Conservation (phyloP, 2,113 vertebrate genomes). For the Plectropomus leopardus region DNA sequence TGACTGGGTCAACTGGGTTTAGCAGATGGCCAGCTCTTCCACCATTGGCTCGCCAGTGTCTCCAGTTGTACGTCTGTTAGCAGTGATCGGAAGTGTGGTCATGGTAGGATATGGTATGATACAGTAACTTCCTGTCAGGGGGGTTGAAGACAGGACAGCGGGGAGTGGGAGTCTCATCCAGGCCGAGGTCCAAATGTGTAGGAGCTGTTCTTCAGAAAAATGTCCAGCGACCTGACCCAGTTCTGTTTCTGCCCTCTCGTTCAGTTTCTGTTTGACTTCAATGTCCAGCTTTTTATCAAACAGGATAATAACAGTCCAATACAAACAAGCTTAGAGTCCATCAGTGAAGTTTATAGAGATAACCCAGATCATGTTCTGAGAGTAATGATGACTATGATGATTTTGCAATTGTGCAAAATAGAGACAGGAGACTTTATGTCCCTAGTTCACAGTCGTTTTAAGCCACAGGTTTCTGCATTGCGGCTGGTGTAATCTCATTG, state of each 20-base stretch:
- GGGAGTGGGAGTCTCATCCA: conserved; percentile 4
- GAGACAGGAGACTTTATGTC: no score
- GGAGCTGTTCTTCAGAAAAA: background rate
- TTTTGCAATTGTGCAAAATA: no score
- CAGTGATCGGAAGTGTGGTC: background rate
- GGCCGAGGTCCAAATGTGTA: conserved; percentile 38
- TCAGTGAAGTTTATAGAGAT: background rate
- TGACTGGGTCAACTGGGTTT: conserved; percentile 44
- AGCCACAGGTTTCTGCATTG: no score
- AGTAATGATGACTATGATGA: no score
- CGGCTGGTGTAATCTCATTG: no score
- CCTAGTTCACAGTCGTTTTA: no score
- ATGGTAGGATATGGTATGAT: conserved; percentile 17
- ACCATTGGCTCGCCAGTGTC: conserved; percentile 45
- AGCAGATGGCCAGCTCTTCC: conserved; percentile 29
- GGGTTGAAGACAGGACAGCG: conserved; percentile 21
- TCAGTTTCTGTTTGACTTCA: rapidly evolving
- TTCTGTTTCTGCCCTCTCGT: background rate
- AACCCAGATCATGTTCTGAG: background rate
- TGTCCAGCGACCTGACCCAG: background rate
- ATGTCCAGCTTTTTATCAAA: background rate
- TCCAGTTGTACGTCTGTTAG: conserved; percentile 45
- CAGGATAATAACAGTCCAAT: background rate
- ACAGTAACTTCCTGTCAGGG: background rate
- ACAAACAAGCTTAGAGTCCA: background rate